These are phyloP conservation scores for Gasterosteus aculeatus DNA, from an alignment of 2,113 vertebrate species.

Conservation along the genomic window DNA sequence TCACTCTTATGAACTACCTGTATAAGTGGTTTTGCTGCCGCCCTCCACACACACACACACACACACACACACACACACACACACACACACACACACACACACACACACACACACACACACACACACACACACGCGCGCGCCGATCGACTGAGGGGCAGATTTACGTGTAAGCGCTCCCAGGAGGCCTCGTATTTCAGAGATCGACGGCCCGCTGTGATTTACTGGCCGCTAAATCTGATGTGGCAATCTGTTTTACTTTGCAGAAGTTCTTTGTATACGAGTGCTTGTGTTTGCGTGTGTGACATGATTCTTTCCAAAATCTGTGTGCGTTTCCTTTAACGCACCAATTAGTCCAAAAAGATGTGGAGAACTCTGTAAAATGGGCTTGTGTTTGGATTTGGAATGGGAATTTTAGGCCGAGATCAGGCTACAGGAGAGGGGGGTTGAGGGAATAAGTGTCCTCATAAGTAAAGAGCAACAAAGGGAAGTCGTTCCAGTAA, in stretches of 20 bases:
- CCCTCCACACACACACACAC: neutral
- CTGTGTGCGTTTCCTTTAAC: neutral
- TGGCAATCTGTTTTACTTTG: slow-evolving; percentile 41
- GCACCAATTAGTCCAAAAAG: neutral
- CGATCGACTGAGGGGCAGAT: slow-evolving; percentile 28
- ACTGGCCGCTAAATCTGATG: slow-evolving; percentile 14
- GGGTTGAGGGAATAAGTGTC: slow-evolving; percentile 12
- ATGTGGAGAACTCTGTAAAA: neutral
- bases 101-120: neutral
- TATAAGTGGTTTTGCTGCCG: slow-evolving; percentile 3
- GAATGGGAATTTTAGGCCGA: neutral
- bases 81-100: no score
- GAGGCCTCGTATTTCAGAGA: slow-evolving; percentile 48
- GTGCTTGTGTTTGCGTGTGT: neutral
- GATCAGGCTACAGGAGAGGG: neutral
- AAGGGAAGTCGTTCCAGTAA: slow-evolving; percentile 41
- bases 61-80: neutral
- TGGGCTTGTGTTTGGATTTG: neutral
- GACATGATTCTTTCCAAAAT: neutral
- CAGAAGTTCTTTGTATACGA: neutral
- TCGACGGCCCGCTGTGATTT: slow-evolving; percentile 43
- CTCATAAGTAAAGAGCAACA: slow-evolving; percentile 17
- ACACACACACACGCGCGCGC: neutral
- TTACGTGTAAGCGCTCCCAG: slow-evolving; percentile 32
- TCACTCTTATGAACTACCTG: neutral